Conservation (phyloP, 2,797 vertebrate genomes). For the Hyperoplus lanceolatus region DNA sequence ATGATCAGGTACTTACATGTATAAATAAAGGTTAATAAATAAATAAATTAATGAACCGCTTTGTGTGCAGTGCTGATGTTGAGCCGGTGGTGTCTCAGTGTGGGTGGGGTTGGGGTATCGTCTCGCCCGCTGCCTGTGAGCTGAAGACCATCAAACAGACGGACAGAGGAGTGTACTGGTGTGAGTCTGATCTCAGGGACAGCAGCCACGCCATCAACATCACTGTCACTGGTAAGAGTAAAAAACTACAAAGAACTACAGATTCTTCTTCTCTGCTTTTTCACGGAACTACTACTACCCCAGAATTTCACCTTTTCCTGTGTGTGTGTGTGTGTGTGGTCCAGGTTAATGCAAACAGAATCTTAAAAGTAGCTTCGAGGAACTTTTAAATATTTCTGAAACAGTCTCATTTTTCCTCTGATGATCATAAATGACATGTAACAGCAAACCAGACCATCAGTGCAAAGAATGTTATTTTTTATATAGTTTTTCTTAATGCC, state of each 20-base stretch:
- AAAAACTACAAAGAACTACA: not conserved
- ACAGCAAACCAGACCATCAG: no score
- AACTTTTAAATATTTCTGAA: no score
- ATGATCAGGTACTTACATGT: no score
- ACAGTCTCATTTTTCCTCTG: no score
- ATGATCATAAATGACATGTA: no score
- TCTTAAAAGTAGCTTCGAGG: no score
- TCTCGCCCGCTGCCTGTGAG: not conserved
- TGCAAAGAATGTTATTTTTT: no score
- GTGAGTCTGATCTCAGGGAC: constrained; percentile 29
- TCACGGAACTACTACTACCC: not conserved
- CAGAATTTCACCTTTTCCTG: not conserved
- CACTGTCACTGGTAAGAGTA: constrained; percentile 35
- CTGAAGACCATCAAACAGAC: not conserved
- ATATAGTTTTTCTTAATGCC: no score
- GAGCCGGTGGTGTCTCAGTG: constrained; percentile 16
- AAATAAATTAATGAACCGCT: no score
- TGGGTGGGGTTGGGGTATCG: not conserved
- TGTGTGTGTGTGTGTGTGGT: no score
- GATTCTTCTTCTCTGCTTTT: not conserved
- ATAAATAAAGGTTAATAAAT: no score
- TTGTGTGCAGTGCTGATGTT: not conserved
- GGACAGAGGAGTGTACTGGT: constrained; percentile 67
- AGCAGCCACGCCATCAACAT: constrained; percentile 57
- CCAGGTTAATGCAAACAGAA: no score